Evolutionary conservation across 2,888 invertebrate species (phyloP).

Genomic region (Leptodirus hochenwartii): DNA sequence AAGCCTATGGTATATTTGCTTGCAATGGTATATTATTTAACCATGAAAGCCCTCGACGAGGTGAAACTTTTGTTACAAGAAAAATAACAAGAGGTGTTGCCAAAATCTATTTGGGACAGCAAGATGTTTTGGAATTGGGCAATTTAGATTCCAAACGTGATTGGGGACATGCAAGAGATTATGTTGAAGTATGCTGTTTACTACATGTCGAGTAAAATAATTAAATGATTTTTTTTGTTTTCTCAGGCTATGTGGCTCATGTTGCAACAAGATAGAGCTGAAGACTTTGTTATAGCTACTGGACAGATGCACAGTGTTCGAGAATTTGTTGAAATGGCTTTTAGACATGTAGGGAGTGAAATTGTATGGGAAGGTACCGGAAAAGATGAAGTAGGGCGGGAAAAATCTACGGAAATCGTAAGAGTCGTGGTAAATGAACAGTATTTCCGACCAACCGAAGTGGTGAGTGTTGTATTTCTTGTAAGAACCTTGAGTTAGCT

Average conservation of each 20-base stretch:
- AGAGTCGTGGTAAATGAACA: conserved; percentile 82
- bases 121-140: conserved; percentile 76
- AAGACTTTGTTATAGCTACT: conserved; percentile 96
- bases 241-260: conserved; percentile 92
- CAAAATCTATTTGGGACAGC: conserved; percentile 79
- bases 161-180: conserved; percentile 97
- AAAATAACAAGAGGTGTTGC: conserved; percentile 96
- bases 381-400: conserved; percentile 59
- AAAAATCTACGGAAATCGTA: conserved; percentile 48
- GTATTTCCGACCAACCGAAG: conserved; percentile 96
- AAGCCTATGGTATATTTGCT: conserved; percentile 89
- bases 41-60: conserved; percentile 88
- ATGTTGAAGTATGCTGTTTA: conserved; percentile 78
- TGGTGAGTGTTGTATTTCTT: conserved; percentile 39
- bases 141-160: conserved; percentile 91
- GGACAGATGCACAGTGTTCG: conserved; percentile 88
- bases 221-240: conserved; percentile 2
- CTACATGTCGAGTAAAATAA: neutral
- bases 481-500: neutral
- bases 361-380: conserved; percentile 84
- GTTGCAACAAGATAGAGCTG: conserved; percentile 79
- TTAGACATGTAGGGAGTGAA: conserved; percentile 59
- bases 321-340: conserved; percentile 89
- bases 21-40: conserved; percentile 94
- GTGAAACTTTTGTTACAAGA: conserved; percentile 96